These are phyloP conservation scores for Escarpia spicata DNA, from an alignment of 2,888 invertebrate species.

Conservation along the genomic window DNA sequence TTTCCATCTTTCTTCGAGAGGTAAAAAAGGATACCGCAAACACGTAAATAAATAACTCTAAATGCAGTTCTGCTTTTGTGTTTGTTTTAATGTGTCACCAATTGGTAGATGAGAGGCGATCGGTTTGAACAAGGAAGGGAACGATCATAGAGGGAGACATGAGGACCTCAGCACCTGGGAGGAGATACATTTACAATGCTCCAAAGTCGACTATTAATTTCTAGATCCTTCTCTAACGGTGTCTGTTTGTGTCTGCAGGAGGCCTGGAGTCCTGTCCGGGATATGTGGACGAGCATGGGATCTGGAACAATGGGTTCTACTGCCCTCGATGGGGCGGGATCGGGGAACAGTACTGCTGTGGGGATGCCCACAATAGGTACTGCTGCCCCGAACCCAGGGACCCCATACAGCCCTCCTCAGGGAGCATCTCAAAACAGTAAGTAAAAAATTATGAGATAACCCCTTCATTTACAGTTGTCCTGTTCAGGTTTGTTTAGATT, in stretches of 20 bases:
- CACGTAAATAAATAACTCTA: too few relatives aligned
- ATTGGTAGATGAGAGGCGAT: too few relatives aligned
- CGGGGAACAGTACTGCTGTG: constrained; percentile 41
- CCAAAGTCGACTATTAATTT: background rate
- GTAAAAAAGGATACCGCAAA: too few relatives aligned
- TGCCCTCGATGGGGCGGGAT: constrained; percentile 44
- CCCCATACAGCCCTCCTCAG: background rate
- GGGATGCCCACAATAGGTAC: constrained; percentile 33
- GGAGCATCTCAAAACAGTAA: constrained; percentile 2
- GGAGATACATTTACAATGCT: background rate
- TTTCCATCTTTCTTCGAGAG: too few relatives aligned
- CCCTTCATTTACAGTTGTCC: background rate
- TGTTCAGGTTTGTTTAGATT: background rate
- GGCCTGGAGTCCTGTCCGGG: constrained; percentile 42
- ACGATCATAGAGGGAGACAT: too few relatives aligned
- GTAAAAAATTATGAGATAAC: background rate
- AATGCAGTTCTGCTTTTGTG: too few relatives aligned
- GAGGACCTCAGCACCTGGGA: too few relatives aligned
- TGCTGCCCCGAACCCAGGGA: constrained; percentile 40
- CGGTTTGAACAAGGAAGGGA: too few relatives aligned
- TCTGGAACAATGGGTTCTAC: constrained; percentile 47
- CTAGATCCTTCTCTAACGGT: background rate
- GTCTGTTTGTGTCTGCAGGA: constrained; percentile 14
- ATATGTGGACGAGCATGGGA: constrained; percentile 43
- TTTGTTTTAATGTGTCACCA: too few relatives aligned